phyloP scores from a whole-genome alignment of 2,113 vertebrate genomes.

The Amphiprion percula region DNA sequence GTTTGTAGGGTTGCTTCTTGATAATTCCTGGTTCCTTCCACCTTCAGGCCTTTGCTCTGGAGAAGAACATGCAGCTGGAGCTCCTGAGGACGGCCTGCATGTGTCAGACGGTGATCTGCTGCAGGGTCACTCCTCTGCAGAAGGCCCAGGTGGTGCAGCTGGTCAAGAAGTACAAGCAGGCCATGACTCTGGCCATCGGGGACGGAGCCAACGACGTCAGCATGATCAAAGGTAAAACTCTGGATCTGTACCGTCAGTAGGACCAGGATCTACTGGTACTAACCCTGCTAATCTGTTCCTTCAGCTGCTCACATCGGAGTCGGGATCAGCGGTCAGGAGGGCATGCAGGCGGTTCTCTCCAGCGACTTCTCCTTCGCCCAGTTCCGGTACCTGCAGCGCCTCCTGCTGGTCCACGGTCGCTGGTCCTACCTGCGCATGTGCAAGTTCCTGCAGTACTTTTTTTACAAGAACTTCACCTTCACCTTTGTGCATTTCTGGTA shows the following conservation, averaged over 20 bases:
- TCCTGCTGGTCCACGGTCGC: constrained; percentile 94
- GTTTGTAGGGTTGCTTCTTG: no score
- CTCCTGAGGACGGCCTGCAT: constrained; percentile 90
- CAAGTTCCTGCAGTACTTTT: constrained; percentile 97
- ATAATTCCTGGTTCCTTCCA: not conserved
- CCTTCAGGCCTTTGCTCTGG: constrained; percentile 89
- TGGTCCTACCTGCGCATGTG: constrained; percentile 98
- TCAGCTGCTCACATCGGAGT: constrained; percentile 95
- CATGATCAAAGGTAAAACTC: constrained; percentile 93
- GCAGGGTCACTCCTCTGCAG: constrained; percentile 94
- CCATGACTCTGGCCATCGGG: constrained; percentile 93
- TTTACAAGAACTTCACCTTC: constrained; percentile 98
- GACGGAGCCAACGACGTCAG: constrained; percentile 96
- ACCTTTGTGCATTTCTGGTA: constrained; percentile 98
- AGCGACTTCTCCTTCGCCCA: constrained; percentile 94
- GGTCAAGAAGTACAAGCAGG: constrained; percentile 94
- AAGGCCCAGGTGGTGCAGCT: constrained; percentile 97
- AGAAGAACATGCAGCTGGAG: constrained; percentile 88
- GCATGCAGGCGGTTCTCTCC: constrained; percentile 94
- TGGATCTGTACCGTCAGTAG: not conserved
- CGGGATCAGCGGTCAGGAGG: constrained; percentile 94
- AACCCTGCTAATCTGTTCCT: not conserved
- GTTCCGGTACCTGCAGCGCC: constrained; percentile 94
- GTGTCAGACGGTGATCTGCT: constrained; percentile 96
- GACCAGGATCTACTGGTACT: not conserved